These are phyloP conservation scores for Myocastor coypus DNA, from an alignment of 2,113 vertebrate species.

Conservation along the genomic window DNA sequence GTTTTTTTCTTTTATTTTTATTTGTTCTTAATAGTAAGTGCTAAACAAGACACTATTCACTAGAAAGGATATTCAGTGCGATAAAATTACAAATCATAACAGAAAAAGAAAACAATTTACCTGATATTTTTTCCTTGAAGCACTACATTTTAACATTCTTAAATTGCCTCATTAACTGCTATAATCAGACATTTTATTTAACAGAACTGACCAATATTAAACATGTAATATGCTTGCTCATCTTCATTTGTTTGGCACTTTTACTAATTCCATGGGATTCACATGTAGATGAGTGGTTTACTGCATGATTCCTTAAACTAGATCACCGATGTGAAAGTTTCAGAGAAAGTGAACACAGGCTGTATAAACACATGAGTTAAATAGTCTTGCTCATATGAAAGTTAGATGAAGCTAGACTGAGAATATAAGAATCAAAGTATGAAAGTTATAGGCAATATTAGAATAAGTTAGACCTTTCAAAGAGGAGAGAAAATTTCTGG, in stretches of 20 bases:
- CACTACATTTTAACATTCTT: background rate
- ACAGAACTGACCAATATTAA: slow-evolving; percentile 68
- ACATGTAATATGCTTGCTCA: slow-evolving; percentile 46
- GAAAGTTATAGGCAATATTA: background rate
- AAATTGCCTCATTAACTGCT: slow-evolving; percentile 43
- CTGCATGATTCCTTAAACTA: slow-evolving; percentile 49
- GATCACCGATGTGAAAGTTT: slow-evolving; percentile 60
- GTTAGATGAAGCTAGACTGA: slow-evolving; percentile 25
- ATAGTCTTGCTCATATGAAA: slow-evolving; percentile 62
- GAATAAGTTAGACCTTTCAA: background rate
- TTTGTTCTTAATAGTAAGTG: background rate
- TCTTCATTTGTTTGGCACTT: slow-evolving; percentile 58
- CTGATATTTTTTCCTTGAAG: background rate
- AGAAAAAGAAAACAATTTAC: slow-evolving; percentile 27
- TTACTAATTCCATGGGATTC: slow-evolving; percentile 46
- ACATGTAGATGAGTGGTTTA: slow-evolving; percentile 43
- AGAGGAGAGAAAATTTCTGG: background rate
- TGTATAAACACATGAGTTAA: slow-evolving; percentile 52
- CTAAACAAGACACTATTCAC: background rate
- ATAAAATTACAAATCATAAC: slow-evolving; percentile 20
- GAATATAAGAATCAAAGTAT: background rate
- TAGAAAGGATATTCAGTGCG: background rate
- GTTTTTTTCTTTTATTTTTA: background rate
- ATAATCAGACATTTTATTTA: slow-evolving; percentile 52
- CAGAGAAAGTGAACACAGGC: slow-evolving; percentile 45